phyloP scores from a whole-genome alignment of 1,140 invertebrate genomes.

The Conopomorpha cramerella region DNA sequence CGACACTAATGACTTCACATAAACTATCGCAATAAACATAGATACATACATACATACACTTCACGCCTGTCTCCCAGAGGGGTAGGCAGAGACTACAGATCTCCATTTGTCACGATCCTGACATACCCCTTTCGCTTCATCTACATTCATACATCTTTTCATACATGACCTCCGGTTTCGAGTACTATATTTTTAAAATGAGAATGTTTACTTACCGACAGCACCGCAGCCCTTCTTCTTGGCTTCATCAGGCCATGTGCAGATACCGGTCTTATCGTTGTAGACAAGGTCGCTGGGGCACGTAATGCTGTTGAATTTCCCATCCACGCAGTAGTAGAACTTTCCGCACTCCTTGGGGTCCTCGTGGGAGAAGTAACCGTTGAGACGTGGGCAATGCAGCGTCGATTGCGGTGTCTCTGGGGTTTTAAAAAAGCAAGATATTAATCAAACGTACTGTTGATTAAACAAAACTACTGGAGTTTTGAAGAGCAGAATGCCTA shows the following conservation, averaged over 20 bases:
- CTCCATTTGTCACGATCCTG: no score
- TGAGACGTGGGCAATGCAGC: constrained; percentile 78
- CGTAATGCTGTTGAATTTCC: constrained; percentile 85
- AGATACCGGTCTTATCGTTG: constrained; percentile 85
- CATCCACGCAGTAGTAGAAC: constrained; percentile 91
- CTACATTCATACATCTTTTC: no score
- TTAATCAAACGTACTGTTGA: no score
- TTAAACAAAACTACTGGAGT: no score
- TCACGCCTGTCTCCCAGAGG: no score
- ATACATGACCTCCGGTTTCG: no score
- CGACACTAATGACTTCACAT: no score
- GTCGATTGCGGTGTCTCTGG: constrained; percentile 76
- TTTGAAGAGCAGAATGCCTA: no score
- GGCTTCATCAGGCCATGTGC: constrained; percentile 90
- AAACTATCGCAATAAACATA: no score
- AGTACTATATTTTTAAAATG: neutral
- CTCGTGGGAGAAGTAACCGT: constrained; percentile 88
- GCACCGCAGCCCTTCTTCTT: constrained; percentile 84
- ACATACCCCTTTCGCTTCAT: no score
- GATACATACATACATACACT: no score
- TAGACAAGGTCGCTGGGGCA: constrained; percentile 88
- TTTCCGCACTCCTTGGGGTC: constrained; percentile 80
- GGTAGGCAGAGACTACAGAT: no score
- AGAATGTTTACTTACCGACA: constrained; percentile 7
- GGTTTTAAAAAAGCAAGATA: constrained; percentile 9